phyloP scores from a whole-genome alignment of 2,113 vertebrate genomes.

The Cygnus atratus region DNA sequence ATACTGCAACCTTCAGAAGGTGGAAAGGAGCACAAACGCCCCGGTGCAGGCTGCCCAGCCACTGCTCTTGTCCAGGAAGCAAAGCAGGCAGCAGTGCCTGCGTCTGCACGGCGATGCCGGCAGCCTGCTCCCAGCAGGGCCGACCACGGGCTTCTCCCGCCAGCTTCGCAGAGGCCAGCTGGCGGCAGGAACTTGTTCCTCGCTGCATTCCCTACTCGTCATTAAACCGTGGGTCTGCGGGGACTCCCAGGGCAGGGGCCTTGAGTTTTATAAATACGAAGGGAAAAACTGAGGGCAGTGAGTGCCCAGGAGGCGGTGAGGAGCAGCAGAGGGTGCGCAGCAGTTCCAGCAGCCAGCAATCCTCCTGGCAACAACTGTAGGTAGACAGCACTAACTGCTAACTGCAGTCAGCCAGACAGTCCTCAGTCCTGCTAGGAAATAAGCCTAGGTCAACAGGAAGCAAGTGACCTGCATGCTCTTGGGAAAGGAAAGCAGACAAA shows the following conservation, averaged over 20 bases:
- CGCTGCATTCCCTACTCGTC: background rate
- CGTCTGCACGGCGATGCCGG: fast-evolving
- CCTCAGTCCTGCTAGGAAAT: background rate
- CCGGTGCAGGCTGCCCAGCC: background rate
- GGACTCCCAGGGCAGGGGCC: background rate
- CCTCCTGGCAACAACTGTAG: background rate
- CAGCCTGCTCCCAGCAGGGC: background rate
- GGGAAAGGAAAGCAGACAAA: background rate
- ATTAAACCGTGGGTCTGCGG: background rate
- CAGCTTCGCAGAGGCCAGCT: background rate
- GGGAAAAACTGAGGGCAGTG: background rate
- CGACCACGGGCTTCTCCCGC: background rate
- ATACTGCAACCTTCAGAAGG: background rate
- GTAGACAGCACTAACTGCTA: background rate
- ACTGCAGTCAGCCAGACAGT: background rate
- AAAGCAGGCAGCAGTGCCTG: background rate
- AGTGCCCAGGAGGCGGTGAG: background rate
- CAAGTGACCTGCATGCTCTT: background rate
- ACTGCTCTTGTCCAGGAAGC: background rate
- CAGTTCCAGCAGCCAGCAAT: background rate
- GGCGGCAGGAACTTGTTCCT: background rate
- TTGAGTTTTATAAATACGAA: background rate
- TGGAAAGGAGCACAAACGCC: background rate
- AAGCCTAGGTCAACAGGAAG: background rate
- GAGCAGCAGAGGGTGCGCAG: background rate